Base-by-base conservation (phyloP, 2,797 vertebrate species). In the Sebastes wilsoni region DNA sequence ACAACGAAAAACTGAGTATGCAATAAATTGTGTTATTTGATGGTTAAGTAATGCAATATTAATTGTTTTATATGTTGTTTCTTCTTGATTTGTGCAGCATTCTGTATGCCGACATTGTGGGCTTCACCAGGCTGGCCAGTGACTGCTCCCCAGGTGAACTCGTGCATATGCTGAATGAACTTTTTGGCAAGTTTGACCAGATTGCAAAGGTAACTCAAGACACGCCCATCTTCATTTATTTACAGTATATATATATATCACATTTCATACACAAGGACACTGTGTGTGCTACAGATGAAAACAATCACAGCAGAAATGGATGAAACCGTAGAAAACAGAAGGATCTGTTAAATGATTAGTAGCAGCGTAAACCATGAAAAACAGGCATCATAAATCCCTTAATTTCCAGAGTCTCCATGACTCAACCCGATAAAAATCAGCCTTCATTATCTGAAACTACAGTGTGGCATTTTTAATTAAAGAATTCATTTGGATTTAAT, bases 141-240 rank as follows among this genome's bases (percentile, higher is more conserved):
- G 98, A 99, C 95, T 99, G 98, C 90, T 98, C 98, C 0, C 98
- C 98, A 0, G 98, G 98, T 27, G 98, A 99, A 89, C 75, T 99
- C 3, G 98, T 99, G 42, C 97, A 99, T 78, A 99, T 98, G 97
- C 94, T 99, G n/a, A 99, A 99, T 0, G 98, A 99, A 80, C 97
- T 99, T 46, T 99, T 99, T 3, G 98, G 98, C 83, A 99, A 99
- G 87, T 99, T 99, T 72, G 98, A 99, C 89, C 98, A 99, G 90
- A 99, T 99, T 70, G 98, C 98, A 80, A 99, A 99, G 97, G 98
- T 99, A 94, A 84, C 84, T 76, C 30, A 23, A 30, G 6, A 54
- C 38, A 16, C 42, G 23, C 5, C 30, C 10, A 6, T 23, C 28
- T 11, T 64, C 2, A 13, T 67, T 59, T 36, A 56, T 16, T 3